phyloP scores from a whole-genome alignment of 2,797 vertebrate genomes.

The Triplophysa bombifrons region DNA sequence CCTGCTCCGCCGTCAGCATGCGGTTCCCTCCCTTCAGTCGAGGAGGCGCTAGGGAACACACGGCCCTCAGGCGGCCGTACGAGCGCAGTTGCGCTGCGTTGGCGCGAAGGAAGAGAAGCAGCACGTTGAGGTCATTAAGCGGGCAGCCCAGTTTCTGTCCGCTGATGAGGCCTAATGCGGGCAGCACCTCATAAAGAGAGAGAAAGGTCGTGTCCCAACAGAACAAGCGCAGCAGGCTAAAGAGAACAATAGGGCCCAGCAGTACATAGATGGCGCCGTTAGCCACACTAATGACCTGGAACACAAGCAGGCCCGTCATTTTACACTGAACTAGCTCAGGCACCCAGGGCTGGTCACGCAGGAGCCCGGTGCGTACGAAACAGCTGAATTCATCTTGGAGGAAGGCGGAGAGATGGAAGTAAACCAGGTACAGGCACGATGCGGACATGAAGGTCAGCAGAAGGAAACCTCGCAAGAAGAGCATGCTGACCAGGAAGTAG shows the following conservation, averaged over 20 bases:
- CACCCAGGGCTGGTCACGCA: slow-evolving; percentile 77
- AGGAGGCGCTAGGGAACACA: slow-evolving; percentile 82
- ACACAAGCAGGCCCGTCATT: slow-evolving; percentile 86
- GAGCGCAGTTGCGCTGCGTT: slow-evolving; percentile 90
- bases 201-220: slow-evolving; percentile 93
- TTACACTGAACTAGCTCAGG: slow-evolving; percentile 89
- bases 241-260: slow-evolving; percentile 84
- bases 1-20: slow-evolving; percentile 74
- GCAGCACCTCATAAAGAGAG: slow-evolving; percentile 91
- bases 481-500: slow-evolving; percentile 87
- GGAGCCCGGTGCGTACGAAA: slow-evolving; percentile 85
- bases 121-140: slow-evolving; percentile 91
- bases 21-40: slow-evolving; percentile 65
- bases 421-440: slow-evolving; percentile 90
- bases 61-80: slow-evolving; percentile 85
- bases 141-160: slow-evolving; percentile 90
- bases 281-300: slow-evolving; percentile 89
- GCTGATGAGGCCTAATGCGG: slow-evolving; percentile 87
- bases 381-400: slow-evolving; percentile 95
- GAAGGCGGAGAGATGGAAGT: slow-evolving; percentile 90
- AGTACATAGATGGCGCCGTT: slow-evolving; percentile 84
- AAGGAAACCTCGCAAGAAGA: slow-evolving; percentile 88
- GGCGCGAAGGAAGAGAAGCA: slow-evolving; percentile 90
- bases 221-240: slow-evolving; percentile 88
- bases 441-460: slow-evolving; percentile 85